Percentiles rank a stretch among this genome's conserved stretches.
phyloP scores from a whole-genome alignment of 2,888 invertebrate genomes.

The Sclerodermus sp. region DNA sequence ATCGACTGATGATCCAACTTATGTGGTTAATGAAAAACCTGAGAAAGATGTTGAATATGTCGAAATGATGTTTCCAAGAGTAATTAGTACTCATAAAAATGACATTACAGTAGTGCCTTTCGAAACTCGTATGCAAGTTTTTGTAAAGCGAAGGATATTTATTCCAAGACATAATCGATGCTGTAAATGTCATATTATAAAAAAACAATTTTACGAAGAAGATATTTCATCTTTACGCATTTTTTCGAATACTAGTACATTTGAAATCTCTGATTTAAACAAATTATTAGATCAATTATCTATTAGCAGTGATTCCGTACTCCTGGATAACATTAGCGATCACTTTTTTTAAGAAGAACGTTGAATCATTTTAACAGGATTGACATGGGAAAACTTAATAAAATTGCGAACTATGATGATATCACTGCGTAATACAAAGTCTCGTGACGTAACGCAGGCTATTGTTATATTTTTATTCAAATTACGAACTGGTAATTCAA shows the following conservation, averaged over 20 bases:
- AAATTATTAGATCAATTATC: conserved; percentile 14
- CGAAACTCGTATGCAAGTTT: conserved; percentile 21
- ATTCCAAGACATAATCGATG: conserved; percentile 30
- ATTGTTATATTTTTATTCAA: conserved; percentile 19
- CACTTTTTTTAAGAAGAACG: conserved; percentile 11
- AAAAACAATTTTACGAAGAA: conserved; percentile 22
- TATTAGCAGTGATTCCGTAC: conserved; percentile 12
- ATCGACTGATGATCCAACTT: conserved; percentile 4
- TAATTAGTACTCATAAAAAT: conserved; percentile 21
- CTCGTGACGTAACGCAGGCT: conserved; percentile 14
- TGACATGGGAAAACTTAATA: conserved; percentile 11
- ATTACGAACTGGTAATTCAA: conserved; percentile 12
- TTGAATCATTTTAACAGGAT: conserved; percentile 13
- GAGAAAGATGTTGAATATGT: conserved; percentile 7
- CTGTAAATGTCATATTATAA: conserved; percentile 24
- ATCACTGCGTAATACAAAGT: conserved; percentile 7
- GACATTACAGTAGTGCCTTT: conserved; percentile 15
- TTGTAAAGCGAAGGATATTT: conserved; percentile 17
- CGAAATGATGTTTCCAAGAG: conserved; percentile 19
- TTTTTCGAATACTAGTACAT: conserved; percentile 7
- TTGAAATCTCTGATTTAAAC: conserved; percentile 8
- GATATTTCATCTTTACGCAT: conserved; percentile 11
- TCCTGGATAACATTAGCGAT: conserved; percentile 13
- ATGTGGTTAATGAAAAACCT: background rate
- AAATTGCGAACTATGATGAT: conserved; percentile 6